A percentile compares a stretch with the other conserved stretches of the same genome.
Conservation (phyloP, 2,113 vertebrate species). For the Machaerirhynchus nigripectus region DNA sequence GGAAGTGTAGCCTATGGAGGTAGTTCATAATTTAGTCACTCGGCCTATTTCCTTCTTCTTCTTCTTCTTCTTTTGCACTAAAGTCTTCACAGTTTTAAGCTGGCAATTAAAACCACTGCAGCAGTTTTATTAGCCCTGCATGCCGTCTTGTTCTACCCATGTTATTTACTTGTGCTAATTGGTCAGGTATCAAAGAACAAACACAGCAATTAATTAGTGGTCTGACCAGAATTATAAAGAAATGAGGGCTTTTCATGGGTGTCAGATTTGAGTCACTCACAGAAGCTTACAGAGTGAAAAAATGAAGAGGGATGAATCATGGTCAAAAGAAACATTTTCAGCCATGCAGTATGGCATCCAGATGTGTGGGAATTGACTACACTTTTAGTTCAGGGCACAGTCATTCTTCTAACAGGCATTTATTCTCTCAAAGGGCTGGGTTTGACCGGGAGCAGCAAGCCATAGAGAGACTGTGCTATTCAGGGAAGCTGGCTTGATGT, state of each 20-base stretch:
- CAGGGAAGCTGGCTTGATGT: neutral
- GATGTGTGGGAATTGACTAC: neutral
- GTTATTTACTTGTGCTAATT: slow-evolving; percentile 45
- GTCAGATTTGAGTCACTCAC: slow-evolving; percentile 31
- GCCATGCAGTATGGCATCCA: neutral
- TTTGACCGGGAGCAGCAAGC: neutral
- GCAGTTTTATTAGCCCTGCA: neutral
- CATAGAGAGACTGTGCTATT: neutral
- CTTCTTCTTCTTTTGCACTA: neutral
- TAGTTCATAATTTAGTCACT: neutral
- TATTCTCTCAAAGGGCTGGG: neutral
- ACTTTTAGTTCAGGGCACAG: neutral
- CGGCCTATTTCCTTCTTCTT: neutral
- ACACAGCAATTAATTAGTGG: slow-evolving; percentile 50
- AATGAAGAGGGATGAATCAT: slow-evolving; percentile 11
- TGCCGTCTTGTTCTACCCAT: neutral
- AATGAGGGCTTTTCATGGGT: slow-evolving; percentile 10
- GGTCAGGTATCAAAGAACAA: slow-evolving; percentile 46
- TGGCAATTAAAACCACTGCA: neutral
- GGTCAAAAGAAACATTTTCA: slow-evolving; percentile 12
- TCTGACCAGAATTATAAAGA: slow-evolving; percentile 34
- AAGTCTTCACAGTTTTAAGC: neutral
- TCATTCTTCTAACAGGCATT: neutral
- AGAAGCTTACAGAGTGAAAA: slow-evolving; percentile 25
- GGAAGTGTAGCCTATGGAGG: neutral